Evolutionary conservation across 2,888 invertebrate genomes (phyloP), one percentile per base, ranked within the genome.

Genomic region (Gonocerus acuteangulatus): DNA sequence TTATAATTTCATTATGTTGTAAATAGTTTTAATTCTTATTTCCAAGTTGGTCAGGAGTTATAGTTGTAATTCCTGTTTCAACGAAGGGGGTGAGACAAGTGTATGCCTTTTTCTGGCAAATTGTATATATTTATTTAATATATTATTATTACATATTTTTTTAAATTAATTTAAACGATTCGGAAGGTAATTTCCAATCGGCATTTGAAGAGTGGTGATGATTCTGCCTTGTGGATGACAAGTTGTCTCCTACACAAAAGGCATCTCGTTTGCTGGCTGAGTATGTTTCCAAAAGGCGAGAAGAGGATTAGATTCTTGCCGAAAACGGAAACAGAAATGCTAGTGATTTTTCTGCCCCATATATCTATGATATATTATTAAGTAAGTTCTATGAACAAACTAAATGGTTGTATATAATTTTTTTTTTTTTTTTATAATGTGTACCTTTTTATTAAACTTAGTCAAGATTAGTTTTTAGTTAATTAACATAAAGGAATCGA

Each of bases 341-440:
- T 79, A 81, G 85, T 85, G 84, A 84, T 82, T 82, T 82, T 88
- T 57, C 27, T 82, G 85, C 87, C 88, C 89, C 89, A 92, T 92
- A 92, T 92, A 92, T 92, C 92, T 89, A 91, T 92, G 92, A 92
- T 92, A 92, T 92, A 91, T 91, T 84, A 76, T 76, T 77, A 78
- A 80, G 91, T 92, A 92, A 86, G 92, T 92, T 92, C 92, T 89
- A 87, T 92, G 92, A 92, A 92, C 92, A 73, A 66, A 63, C 62
- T 51, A 57, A 45, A 45, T 44, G 22, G 9, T 45, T 57, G 47
- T 57, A 57, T 19, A 57, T 47, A 57, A 45, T 16, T 44, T 36
- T 34, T 22, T 6, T 4, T 9, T 48, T 7, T 48, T 48, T 4
- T 48, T 48, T 21, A 7, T 48, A 9, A n/a, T n/a, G 4, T 48